A percentile compares a stretch with the other conserved stretches of the same genome.
phyloP scores from a whole-genome alignment of 2,113 vertebrate genomes.

The Eretmochelys imbricata region DNA sequence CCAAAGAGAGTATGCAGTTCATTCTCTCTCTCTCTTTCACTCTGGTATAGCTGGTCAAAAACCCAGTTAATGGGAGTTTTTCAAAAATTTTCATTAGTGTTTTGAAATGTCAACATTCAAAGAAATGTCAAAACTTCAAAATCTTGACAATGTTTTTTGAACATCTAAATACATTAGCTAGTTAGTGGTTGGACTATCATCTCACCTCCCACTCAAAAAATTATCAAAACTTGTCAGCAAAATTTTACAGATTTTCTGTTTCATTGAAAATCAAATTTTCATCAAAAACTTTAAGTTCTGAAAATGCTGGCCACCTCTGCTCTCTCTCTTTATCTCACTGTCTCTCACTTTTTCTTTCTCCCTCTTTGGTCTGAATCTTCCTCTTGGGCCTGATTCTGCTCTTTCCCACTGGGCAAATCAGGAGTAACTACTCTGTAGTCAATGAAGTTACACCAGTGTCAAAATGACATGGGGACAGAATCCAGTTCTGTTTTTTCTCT shows the following conservation, averaged over 20 bases:
- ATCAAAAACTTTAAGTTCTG: neutral
- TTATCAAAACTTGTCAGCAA: accelerated
- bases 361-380: neutral
- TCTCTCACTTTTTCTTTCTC: neutral
- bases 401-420: neutral
- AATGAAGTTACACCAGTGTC: accelerated
- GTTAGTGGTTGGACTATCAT: neutral
- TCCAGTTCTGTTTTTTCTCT: neutral
- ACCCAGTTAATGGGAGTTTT: neutral
- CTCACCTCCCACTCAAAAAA: neutral
- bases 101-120: neutral
- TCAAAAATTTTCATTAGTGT: accelerated
- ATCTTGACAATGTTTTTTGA: neutral
- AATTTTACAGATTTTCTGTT: neutral
- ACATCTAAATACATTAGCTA: neutral
- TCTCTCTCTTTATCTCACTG: neutral
- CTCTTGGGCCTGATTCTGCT: neutral
- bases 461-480: neutral
- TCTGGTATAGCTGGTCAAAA: neutral
- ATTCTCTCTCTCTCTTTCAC: neutral
- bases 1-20: neutral
- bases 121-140: neutral
- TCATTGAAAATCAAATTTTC: neutral
- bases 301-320: accelerated
- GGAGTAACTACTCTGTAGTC: neutral